These are phyloP conservation scores for Phenacoccus solenopsis DNA, from an alignment of 1,140 invertebrate species.

Conservation along the genomic window DNA sequence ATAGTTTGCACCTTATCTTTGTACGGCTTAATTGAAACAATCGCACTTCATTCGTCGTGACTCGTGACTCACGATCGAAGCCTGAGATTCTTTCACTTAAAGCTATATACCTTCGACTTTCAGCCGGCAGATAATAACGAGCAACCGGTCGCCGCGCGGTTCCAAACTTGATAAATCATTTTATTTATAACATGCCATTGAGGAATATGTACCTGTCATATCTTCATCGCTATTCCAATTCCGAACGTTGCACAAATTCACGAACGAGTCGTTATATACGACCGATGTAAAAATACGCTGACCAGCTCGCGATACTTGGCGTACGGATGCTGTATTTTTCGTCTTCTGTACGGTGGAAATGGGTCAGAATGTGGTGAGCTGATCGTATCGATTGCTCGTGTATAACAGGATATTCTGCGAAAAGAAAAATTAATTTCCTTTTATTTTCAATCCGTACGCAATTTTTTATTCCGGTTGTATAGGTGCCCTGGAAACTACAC, in stretches of 20 bases:
- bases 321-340: not conserved
- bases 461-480: no score
- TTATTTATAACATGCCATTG: not conserved
- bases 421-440: no score
- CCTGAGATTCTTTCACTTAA: constrained; percentile 2
- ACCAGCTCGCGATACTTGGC: not conserved
- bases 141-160: not conserved
- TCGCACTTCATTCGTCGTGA: not conserved
- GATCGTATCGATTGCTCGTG: not conserved
- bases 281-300: not conserved
- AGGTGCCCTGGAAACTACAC: no score
- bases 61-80: not conserved
- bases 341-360: not conserved
- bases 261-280: not conserved
- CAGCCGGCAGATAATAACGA: not conserved
- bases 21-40: not conserved
- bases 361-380: not conserved
- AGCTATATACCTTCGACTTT: not conserved
- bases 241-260: not conserved
- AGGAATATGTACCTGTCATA: not conserved
- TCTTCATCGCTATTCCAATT: not conserved
- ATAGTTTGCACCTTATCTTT: constrained; percentile 2
- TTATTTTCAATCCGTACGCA: no score
- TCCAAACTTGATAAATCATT: not conserved
- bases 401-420: no score